Base-by-base conservation (phyloP, 1,140 invertebrate genomes). In the Bombus pyrosoma region DNA sequence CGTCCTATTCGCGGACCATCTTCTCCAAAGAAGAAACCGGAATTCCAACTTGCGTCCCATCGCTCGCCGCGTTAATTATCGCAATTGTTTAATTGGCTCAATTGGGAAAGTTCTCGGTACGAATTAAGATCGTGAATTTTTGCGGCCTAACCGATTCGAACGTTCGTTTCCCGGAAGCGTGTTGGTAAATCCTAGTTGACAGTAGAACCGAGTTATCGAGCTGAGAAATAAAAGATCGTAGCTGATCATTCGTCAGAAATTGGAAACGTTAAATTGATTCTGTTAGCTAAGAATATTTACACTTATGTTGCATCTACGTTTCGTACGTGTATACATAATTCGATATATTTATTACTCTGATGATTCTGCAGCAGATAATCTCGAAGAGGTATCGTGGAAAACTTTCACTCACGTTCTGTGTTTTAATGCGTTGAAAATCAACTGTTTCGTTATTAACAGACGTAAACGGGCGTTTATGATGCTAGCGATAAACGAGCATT, bases 11-110 rank as follows among this genome's bases (percentile, higher is more conserved):
- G 59, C 59, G 59, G 59, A n/a, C 28, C 4, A 43, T 28, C 8
- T 18, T 41, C 25, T 15, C 6, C 62, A 12, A 41, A 12, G 66
- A n/a, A 72, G 41, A 62, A 83, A 80, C 59, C 64, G 53, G 53
- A 89, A 83, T 89, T 81, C 66, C 79, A 57, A 41, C 39, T 8
- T 9, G 32, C 59, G 47, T 73, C 53, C 28, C 77, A 68, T 69
- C 81, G 72, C 43, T 18, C n/a, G 37, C 43, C 66, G 78, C 71
- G 72, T 90, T 93, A 93, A 93, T 92, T 92, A 93, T 92, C 85
- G 88, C 91, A 93, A 94, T 93, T 94, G 92, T 75, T 87, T 93
- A 93, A 93, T 92, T 93, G 92, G 76, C 90, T 93, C 92, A 93
- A 93, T 93, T 93, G 92, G 90, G 90, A 93, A 93, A 92, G 90